Conservation (phyloP, 53 echinoderm and acorn worm species). For the Mesocentrotus franciscanus region DNA sequence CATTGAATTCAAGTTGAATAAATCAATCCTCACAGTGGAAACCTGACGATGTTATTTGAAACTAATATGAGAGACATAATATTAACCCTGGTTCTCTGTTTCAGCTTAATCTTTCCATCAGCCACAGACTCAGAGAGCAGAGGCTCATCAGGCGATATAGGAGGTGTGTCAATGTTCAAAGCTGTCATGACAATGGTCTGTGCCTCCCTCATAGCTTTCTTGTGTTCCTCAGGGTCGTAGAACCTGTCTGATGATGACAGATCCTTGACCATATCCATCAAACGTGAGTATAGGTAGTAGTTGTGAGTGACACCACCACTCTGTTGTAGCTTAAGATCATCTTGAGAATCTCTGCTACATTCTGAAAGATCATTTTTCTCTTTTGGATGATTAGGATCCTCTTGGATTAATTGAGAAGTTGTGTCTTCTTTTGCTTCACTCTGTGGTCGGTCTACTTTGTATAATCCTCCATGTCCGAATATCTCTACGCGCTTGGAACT, state of each 20-base stretch:
- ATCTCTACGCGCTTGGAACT: slow-evolving; percentile 23
- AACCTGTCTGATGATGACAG: slow-evolving; percentile 72
- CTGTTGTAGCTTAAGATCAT: not conserved
- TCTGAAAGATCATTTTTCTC: not conserved
- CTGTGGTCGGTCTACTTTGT: not conserved
- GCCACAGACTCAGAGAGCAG: not conserved
- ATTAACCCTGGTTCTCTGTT: slow-evolving; percentile 34
- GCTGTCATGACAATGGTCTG: slow-evolving; percentile 78
- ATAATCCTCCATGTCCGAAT: slow-evolving; percentile 32
- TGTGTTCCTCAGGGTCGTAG: slow-evolving; percentile 69
- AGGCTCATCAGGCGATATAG: slow-evolving; percentile 61
- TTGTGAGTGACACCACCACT: slow-evolving; percentile 64
- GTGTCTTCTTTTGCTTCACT: not conserved
- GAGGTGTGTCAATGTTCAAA: slow-evolving; percentile 75
- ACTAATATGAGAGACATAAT: not conserved
- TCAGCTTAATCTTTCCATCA: not conserved
- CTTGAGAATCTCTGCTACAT: not conserved
- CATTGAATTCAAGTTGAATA: not conserved
- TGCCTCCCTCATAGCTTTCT: slow-evolving; percentile 75
- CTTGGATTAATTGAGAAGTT: not conserved
- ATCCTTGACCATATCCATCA: slow-evolving; percentile 73
- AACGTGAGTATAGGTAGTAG: slow-evolving; percentile 67
- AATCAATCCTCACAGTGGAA: not conserved
- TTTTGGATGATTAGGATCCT: not conserved
- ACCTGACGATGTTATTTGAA: not conserved